phyloP scores from a whole-genome alignment of 2,888 invertebrate species.

The Tenodera sinensis region DNA sequence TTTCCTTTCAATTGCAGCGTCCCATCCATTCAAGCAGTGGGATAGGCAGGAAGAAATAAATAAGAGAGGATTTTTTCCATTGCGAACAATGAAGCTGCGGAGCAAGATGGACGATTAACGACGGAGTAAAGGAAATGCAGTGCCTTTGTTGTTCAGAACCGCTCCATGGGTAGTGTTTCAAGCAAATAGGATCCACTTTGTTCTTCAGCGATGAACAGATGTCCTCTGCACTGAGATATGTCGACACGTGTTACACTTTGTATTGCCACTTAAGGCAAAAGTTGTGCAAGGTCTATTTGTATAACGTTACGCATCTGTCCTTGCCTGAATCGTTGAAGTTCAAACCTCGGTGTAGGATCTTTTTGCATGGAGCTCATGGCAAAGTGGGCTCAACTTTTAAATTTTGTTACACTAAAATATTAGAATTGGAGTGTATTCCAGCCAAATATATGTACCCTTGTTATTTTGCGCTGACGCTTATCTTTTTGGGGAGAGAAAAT shows the following conservation, averaged over 20 bases:
- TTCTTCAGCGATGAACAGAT: not conserved
- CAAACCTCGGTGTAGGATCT: too few relatives aligned
- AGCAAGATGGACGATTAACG: conserved; percentile 26
- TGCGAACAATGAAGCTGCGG: not conserved
- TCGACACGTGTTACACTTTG: not conserved
- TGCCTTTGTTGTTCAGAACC: conserved; percentile 21
- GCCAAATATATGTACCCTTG: too few relatives aligned
- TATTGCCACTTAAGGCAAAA: not conserved
- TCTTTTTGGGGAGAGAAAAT: too few relatives aligned
- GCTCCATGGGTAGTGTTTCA: not conserved
- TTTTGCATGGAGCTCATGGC: too few relatives aligned
- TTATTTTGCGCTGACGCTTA: too few relatives aligned
- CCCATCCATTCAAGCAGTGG: conserved; percentile 1
- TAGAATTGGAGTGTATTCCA: too few relatives aligned
- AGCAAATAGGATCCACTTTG: not conserved
- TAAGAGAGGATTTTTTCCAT: not conserved
- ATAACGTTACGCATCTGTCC: not conserved
- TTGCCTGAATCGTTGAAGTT: too few relatives aligned
- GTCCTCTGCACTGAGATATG: not conserved
- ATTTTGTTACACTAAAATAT: too few relatives aligned
- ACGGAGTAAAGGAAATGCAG: conserved; percentile 17
- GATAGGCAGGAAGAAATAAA: not conserved
- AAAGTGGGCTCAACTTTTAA: too few relatives aligned
- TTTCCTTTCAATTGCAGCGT: conserved; percentile 19
- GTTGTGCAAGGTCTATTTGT: not conserved